These are phyloP conservation scores for Oscarella lobularis DNA, from an alignment of 37 sponge, comb jelly and placozoan genomes.

Conservation along the genomic window DNA sequence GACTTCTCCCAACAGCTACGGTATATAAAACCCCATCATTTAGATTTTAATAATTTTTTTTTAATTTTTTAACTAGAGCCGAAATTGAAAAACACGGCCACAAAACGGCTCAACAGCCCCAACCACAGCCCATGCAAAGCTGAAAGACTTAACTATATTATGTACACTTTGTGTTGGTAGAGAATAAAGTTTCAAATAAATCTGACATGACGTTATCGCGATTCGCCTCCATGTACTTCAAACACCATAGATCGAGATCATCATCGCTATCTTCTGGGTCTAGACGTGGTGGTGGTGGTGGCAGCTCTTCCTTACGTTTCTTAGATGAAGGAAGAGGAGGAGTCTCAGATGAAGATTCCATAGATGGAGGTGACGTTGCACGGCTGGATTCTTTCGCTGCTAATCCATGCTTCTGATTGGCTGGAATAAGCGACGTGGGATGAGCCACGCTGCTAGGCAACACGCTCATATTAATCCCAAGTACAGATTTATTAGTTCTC, in stretches of 20 bases:
- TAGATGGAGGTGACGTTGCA: background rate
- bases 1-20: slow-evolving; percentile 87
- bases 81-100: slow-evolving; percentile 72
- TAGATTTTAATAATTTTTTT: background rate
- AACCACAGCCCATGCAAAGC: slow-evolving; percentile 28
- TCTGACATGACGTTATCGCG: no score
- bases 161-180: background rate
- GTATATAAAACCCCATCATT: slow-evolving; percentile 14
- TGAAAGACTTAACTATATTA: background rate
- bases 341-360: no score
- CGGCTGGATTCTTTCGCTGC: background rate
- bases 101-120: slow-evolving; percentile 21
- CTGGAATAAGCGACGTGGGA: no score
- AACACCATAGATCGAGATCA: no score
- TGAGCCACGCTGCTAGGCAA: background rate
- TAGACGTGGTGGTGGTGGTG: no score
- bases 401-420: background rate
- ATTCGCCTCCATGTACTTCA: no score
- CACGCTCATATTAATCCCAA: background rate
- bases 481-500: background rate
- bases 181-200: background rate
- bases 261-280: no score
- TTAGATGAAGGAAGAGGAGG: no score
- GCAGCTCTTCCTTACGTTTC: no score
- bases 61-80: slow-evolving; percentile 32